Evolutionary conservation across 2,888 invertebrate genomes (phyloP).

Genomic region (Xylota segnis): DNA sequence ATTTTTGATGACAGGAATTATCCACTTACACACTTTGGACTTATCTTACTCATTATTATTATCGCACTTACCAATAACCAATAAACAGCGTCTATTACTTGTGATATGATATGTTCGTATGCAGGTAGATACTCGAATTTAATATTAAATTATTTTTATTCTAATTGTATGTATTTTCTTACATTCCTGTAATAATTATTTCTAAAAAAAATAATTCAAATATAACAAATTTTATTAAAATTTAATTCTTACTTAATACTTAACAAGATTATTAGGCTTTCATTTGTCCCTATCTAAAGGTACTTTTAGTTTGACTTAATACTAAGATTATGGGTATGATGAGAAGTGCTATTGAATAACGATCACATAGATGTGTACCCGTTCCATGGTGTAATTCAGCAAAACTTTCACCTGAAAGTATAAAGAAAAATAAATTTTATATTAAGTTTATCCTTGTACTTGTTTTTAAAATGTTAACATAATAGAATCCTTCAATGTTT

Average conservation of each 20-base stretch:
- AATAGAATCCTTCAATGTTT: too few relatives aligned
- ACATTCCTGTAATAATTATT: conserved; percentile 78
- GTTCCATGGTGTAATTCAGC: conserved; percentile 86
- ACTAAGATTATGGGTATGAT: conserved; percentile 78
- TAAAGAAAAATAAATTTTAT: conserved; percentile 37
- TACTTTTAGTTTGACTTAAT: conserved; percentile 76
- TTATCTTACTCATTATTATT: too few relatives aligned
- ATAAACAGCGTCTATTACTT: too few relatives aligned
- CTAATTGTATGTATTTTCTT: conserved; percentile 74
- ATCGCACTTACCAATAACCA: too few relatives aligned
- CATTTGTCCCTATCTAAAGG: conserved; percentile 79
- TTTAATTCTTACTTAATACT: conserved; percentile 68
- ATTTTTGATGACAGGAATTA: too few relatives aligned
- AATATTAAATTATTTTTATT: conserved; percentile 31
- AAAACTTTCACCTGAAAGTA: conserved; percentile 86
- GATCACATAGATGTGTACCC: conserved; percentile 66
- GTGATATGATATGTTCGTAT: too few relatives aligned
- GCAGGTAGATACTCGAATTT: neutral
- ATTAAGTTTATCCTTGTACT: too few relatives aligned
- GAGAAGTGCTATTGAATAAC: conserved; percentile 78
- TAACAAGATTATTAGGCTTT: conserved; percentile 58
- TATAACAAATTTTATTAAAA: conserved; percentile 72
- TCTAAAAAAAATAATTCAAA: conserved; percentile 66
- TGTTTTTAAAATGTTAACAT: too few relatives aligned
- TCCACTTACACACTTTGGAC: too few relatives aligned